phyloP scores from a whole-genome alignment of 2,797 vertebrate genomes.

The Manis crassicaudata region DNA sequence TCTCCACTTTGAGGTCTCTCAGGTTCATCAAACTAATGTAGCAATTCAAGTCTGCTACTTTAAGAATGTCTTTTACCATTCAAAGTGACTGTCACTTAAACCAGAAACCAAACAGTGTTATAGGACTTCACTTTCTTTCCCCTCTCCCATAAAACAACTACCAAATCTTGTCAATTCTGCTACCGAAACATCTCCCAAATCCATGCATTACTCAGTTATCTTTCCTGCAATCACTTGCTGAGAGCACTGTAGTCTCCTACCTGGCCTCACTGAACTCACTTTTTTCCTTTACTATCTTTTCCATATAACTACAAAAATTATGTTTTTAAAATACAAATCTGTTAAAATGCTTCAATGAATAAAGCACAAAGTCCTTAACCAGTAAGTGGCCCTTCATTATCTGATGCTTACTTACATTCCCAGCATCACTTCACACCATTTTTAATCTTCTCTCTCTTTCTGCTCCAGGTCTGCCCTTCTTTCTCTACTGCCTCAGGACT shows the following conservation, averaged over 20 bases:
- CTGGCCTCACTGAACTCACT: background rate
- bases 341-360: background rate
- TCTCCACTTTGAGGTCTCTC: background rate
- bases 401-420: background rate
- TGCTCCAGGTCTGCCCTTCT: background rate
- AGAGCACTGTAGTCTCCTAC: background rate
- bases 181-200: background rate
- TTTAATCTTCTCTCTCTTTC: background rate
- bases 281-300: background rate
- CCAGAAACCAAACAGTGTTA: background rate
- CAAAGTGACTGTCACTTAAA: background rate
- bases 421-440: background rate
- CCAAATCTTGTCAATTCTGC: background rate
- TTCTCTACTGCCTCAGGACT: background rate
- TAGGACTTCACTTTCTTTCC: background rate
- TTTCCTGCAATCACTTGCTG: background rate
- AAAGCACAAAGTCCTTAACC: background rate
- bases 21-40: background rate
- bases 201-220: background rate
- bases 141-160: background rate
- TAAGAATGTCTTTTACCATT: background rate
- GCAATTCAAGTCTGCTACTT: background rate
- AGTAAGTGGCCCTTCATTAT: background rate
- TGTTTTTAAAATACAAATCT: background rate
- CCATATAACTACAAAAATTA: background rate